A percentile compares a stretch with the other conserved stretches of the same genome.
These are phyloP conservation scores for Nestor notabilis DNA, from an alignment of 2,113 vertebrate genomes.

Conservation along the genomic window DNA sequence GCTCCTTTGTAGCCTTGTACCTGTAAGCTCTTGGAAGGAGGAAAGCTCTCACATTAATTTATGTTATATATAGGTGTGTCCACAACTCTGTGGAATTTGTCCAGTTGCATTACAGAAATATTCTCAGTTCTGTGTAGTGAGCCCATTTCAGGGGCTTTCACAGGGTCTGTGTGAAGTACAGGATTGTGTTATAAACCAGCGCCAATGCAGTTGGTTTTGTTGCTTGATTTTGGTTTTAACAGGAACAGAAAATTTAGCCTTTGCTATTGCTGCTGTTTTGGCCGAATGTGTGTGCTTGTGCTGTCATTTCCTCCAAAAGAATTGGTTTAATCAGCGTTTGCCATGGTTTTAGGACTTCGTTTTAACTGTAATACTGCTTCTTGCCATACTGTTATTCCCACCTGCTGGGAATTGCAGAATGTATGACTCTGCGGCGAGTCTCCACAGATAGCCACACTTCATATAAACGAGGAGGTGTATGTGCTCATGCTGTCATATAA, in stretches of 20 bases:
- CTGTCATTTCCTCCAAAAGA: not conserved
- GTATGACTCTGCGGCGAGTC: not conserved
- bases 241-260: not conserved
- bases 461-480: not conserved
- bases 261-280: not conserved
- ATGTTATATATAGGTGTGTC: fast-evolving
- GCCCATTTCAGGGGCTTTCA: not conserved
- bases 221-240: not conserved
- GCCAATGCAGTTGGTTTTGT: not conserved
- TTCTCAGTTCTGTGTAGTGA: not conserved
- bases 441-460: not conserved
- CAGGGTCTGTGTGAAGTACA: not conserved
- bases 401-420: not conserved
- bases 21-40: not conserved
- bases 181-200: not conserved
- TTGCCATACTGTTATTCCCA: not conserved
- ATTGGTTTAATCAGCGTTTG: not conserved
- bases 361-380: not conserved
- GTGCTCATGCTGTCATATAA: not conserved
- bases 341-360: not conserved
- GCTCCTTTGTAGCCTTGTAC: fast-evolving
- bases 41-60: not conserved
- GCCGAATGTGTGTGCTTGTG: not conserved
- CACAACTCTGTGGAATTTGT: not conserved
- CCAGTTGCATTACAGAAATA: not conserved